phyloP scores from a whole-genome alignment of 2,797 vertebrate genomes.

The Enteromius trimaculatus region DNA sequence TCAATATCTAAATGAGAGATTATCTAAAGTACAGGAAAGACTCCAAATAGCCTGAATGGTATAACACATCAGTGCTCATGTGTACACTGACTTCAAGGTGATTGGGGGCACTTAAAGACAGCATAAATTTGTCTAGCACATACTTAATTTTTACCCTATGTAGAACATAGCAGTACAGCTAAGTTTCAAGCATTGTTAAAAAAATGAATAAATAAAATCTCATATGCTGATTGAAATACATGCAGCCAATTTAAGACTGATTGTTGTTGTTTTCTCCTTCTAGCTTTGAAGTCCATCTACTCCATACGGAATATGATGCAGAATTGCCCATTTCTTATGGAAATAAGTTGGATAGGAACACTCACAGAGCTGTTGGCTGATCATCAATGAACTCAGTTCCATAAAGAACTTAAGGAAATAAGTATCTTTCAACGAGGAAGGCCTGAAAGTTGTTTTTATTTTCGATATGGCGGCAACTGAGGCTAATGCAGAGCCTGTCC shows the following conservation, averaged over 20 bases:
- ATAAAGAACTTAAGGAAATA: conserved; percentile 66
- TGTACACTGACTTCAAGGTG: conserved; percentile 40
- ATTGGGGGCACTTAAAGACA: conserved; percentile 40
- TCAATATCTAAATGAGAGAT: conserved; percentile 4
- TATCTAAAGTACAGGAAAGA: conserved; percentile 12
- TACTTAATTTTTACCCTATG: conserved; percentile 39
- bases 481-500: conserved; percentile 70
- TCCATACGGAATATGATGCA: conserved; percentile 76
- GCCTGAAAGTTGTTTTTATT: conserved; percentile 51
- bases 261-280: conserved; percentile 35
- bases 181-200: not conserved
- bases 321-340: conserved; percentile 69
- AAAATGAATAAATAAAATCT: not conserved
- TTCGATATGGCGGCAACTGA: conserved; percentile 78
- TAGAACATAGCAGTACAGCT: conserved; percentile 9
- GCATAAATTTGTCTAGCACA: conserved; percentile 35
- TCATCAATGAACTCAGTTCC: conserved; percentile 77
- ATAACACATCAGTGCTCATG: conserved; percentile 48
- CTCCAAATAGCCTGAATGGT: conserved; percentile 19
- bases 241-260: conserved; percentile 36
- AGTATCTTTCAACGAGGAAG: conserved; percentile 62
- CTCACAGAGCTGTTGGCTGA: conserved; percentile 63
- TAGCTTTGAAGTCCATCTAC: conserved; percentile 58
- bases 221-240: not conserved
- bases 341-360: conserved; percentile 59